Evolutionary conservation across 2,888 invertebrate genomes (phyloP).

Genomic region (Megastigmus dorsalis): DNA sequence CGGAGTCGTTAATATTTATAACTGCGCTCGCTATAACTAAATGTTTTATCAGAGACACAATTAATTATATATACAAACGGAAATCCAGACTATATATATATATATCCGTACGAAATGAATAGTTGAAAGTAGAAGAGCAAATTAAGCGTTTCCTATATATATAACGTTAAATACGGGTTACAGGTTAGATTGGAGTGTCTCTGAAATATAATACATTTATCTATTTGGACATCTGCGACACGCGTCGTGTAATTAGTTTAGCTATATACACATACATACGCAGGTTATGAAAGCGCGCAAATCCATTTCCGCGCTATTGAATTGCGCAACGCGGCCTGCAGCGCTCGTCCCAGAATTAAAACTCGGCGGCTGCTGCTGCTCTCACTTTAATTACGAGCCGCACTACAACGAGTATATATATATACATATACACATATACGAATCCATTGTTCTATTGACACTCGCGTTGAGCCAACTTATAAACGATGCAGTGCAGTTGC

Average conservation of each 20-base stretch:
- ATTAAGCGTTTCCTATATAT: too few species aligned
- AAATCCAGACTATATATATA: too few species aligned
- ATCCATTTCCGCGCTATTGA: conserved; percentile 37
- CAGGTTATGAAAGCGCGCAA: conserved; percentile 19
- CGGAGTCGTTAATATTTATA: too few species aligned
- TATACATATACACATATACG: neutral
- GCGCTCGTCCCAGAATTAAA: conserved; percentile 5
- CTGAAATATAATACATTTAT: too few species aligned
- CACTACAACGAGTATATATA: neutral
- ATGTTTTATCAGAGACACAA: too few species aligned
- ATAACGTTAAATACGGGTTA: too few species aligned
- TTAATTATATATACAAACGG: too few species aligned
- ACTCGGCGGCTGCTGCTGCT: conserved; percentile 15
- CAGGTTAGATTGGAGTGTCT: too few species aligned
- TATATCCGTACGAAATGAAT: too few species aligned
- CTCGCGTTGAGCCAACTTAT: conserved; percentile 7
- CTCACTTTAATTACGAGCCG: conserved; percentile 29
- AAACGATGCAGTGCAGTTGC: conserved; percentile 23
- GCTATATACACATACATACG: neutral
- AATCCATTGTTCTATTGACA: conserved; percentile 29
- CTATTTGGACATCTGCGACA: too few species aligned
- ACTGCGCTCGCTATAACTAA: too few species aligned
- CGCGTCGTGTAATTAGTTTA: conserved; percentile 14
- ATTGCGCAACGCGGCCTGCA: conserved; percentile 11
- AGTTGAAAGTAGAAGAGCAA: too few species aligned